Percentiles rank a stretch among this genome's conserved stretches.
phyloP scores from a whole-genome alignment of 1,140 invertebrate species.

The Lasioglossum baleicum region DNA sequence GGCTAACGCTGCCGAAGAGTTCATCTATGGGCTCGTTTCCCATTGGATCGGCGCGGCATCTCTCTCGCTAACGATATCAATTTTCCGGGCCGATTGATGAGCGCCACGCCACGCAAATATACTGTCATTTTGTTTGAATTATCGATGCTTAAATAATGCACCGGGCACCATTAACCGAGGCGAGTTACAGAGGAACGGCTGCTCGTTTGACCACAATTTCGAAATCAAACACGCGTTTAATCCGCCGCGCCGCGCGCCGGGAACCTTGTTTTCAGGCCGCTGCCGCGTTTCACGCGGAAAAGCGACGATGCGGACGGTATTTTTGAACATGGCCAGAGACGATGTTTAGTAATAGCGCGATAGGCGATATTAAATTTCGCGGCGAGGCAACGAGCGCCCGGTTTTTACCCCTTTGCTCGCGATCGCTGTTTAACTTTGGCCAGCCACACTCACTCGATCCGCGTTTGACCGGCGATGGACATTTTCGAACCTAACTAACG shows the following conservation, averaged over 20 bases:
- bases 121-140: slow-evolving; percentile 20
- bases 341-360: too few species aligned
- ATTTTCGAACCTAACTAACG: too few species aligned
- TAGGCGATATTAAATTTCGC: too few species aligned
- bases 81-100: slow-evolving; percentile 9
- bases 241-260: background rate
- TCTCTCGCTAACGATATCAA: slow-evolving; percentile 13
- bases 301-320: background rate
- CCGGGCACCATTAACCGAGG: slow-evolving; percentile 15
- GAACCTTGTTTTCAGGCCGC: background rate
- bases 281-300: background rate
- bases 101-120: background rate
- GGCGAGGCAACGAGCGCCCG: too few species aligned
- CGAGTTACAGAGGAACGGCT: slow-evolving; percentile 16
- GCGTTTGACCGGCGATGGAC: too few species aligned
- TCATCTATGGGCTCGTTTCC: background rate
- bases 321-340: too few species aligned
- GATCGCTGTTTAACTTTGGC: too few species aligned
- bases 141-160: slow-evolving; percentile 28
- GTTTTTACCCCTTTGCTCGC: too few species aligned
- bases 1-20: background rate
- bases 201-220: slow-evolving; percentile 29
- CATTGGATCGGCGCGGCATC: background rate
- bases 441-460: too few species aligned
- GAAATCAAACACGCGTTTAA: slow-evolving; percentile 37